Base-by-base conservation (phyloP, 2,888 invertebrate genomes). In the Belgica antarctica region DNA sequence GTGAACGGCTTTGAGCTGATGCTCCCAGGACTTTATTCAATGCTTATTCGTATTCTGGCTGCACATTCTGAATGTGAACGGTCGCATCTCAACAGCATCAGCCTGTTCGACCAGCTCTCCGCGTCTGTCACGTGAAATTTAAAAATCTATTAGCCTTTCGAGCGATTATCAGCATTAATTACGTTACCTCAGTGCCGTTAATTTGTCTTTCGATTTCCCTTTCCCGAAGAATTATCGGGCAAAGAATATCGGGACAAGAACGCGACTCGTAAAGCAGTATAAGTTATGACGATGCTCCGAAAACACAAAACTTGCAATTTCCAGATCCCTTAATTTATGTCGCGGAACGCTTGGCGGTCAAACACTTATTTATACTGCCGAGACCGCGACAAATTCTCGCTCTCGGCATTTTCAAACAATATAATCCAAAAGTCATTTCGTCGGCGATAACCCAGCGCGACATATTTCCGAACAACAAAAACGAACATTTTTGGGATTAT, bases 141-240 rank as follows among this genome's bases (percentile, higher is more conserved):
- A 52, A 31, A 31, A 5, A 17, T 52, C 22, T 31, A 52, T 52
- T 52, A 22, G 52, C 52, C 22, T 52, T n/a, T 22, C 22, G 17
- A 28, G n/a, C 12, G 36, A 63, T 63, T 63, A 63, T 63, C 63
- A 63, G 63, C 63, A n/a, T 15, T 63, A 62, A 31, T 62, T 62
- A 36, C 41, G 41, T 63, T 15, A 31, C n/a, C 19, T 62, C 19
- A n/a, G 36, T 41, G 36, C 24, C 41, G 41, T 63, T 63, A 12
- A 63, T 63, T 63, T 36, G 22, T 22, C 22, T 63, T 63, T 63
- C 36, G 63, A 63, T 41, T 41, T 63, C 41, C 41, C 41, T 63
- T 41, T 22, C 19, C 24, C 5, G 7, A 19, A 52, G 52, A 52
- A 8, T 52, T 22, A 52, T 19, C 52, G 52, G 3, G 3, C 52